Conservation (phyloP, 2,113 vertebrate genomes). For the Coturnix japonica region DNA sequence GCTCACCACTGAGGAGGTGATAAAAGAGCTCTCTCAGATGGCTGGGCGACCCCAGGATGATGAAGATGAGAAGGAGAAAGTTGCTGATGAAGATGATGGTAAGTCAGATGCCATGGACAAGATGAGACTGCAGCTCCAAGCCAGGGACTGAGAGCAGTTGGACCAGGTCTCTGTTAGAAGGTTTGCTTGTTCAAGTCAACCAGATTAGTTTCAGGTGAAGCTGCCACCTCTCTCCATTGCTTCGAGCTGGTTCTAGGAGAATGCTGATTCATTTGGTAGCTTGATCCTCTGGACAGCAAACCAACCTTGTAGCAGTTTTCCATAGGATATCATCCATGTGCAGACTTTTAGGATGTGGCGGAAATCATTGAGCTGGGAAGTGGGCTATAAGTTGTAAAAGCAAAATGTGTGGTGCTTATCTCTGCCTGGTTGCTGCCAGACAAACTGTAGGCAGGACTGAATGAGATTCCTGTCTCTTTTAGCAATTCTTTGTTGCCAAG, state of each 20-base stretch:
- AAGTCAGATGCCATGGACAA: constrained; percentile 51
- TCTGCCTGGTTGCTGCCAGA: neutral
- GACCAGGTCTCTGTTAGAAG: neutral
- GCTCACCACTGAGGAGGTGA: constrained; percentile 94
- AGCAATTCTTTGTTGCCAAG: neutral
- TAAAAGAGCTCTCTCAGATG: constrained; percentile 94
- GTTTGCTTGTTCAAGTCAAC: neutral
- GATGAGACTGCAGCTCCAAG: neutral
- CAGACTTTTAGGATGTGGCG: neutral
- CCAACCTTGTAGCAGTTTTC: neutral
- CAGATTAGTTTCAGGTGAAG: neutral
- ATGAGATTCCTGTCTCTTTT: neutral
- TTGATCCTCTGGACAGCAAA: neutral
- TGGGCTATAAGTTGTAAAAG: neutral
- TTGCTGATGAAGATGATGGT: constrained; percentile 98
- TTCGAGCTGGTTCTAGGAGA: neutral
- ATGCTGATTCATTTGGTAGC: neutral
- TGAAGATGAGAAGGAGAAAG: constrained; percentile 86
- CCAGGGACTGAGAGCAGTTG: neutral
- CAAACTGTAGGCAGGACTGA: neutral
- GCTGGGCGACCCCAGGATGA: constrained; percentile 91
- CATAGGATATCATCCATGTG: fast-evolving
- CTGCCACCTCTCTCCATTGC: neutral
- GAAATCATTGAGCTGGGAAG: neutral
- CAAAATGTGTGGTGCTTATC: neutral